Conservation (phyloP, 2,113 vertebrate genomes). For the Galbula dea region DNA sequence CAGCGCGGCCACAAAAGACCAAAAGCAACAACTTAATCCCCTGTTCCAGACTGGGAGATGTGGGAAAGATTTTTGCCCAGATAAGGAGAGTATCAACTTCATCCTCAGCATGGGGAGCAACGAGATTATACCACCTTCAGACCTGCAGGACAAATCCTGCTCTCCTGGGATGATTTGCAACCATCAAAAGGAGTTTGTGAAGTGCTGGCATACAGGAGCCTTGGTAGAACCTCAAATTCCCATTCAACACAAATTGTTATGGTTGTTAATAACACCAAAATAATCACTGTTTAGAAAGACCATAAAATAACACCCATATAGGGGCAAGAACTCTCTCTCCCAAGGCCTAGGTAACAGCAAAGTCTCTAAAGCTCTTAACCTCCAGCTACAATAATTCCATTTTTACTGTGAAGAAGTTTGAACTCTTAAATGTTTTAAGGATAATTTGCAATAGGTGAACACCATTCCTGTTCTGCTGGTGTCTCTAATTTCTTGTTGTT, state of each 20-base stretch:
- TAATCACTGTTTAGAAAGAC: neutral
- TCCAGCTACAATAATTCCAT: neutral
- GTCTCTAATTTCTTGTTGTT: neutral
- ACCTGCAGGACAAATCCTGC: neutral
- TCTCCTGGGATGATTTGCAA: neutral
- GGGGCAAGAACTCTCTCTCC: neutral
- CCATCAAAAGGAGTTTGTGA: neutral
- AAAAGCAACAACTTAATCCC: neutral
- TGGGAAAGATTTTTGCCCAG: neutral
- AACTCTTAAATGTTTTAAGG: neutral
- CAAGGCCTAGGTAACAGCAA: neutral
- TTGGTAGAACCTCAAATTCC: neutral
- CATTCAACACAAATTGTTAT: rapidly evolving
- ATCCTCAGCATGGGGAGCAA: rapidly evolving
- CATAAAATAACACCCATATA: rapidly evolving
- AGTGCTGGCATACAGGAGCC: neutral
- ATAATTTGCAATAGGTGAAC: neutral
- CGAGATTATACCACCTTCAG: neutral
- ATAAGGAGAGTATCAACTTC: neutral
- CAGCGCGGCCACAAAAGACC: rapidly evolving
- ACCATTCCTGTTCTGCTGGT: neutral
- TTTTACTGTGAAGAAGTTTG: neutral
- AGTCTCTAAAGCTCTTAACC: neutral
- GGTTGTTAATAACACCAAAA: neutral
- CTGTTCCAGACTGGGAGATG: neutral